Percentiles rank a stretch among this genome's conserved stretches.
These are phyloP conservation scores for Chlamydotis undulata DNA, from an alignment of 2,113 vertebrate species.

Conservation along the genomic window DNA sequence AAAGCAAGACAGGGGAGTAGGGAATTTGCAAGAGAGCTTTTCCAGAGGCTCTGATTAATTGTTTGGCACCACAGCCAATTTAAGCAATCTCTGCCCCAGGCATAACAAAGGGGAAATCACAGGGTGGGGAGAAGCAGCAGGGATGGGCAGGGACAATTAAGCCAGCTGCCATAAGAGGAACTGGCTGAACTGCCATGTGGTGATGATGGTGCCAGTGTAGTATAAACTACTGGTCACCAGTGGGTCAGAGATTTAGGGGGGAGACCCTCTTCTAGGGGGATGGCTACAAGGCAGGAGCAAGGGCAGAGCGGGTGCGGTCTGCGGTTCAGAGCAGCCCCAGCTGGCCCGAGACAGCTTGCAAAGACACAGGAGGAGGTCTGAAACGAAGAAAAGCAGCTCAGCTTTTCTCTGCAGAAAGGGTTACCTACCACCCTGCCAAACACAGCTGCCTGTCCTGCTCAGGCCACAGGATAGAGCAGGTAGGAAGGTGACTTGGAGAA, in stretches of 20 bases:
- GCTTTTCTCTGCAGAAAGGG: background rate
- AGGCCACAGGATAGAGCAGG: background rate
- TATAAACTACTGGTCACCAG: background rate
- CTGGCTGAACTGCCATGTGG: background rate
- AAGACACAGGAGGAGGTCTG: background rate
- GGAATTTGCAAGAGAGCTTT: background rate
- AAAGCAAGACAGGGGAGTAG: background rate
- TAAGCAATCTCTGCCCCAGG: constrained; percentile 45
- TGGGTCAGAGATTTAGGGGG: background rate
- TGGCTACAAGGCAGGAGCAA: background rate
- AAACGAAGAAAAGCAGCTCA: background rate
- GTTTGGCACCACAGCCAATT: background rate
- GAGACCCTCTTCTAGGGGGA: accelerated
- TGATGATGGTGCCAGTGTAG: background rate
- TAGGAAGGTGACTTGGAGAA: background rate
- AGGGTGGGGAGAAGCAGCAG: background rate
- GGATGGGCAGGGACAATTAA: constrained; percentile 4
- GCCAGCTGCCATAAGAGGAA: background rate
- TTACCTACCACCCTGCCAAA: background rate
- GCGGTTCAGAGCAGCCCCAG: background rate
- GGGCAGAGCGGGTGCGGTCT: background rate
- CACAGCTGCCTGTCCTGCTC: background rate
- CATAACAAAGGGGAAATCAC: constrained; percentile 6
- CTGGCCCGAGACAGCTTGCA: background rate
- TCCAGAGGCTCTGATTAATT: constrained; percentile 17